Evolutionary conservation across 2,888 invertebrate genomes (phyloP).

Genomic region (Ennomos quercinarius): DNA sequence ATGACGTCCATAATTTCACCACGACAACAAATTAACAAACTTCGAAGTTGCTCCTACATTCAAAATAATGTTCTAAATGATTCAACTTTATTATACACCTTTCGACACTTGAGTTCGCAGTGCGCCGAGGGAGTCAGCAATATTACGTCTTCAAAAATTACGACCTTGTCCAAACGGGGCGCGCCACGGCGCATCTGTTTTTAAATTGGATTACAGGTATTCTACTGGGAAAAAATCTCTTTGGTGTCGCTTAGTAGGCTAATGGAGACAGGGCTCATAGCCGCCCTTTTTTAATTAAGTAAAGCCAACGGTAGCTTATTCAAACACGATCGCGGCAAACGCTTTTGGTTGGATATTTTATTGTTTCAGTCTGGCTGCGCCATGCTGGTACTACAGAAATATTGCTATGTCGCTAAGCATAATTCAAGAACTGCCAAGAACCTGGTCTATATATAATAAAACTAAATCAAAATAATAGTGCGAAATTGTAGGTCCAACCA

Average conservation of each 20-base stretch:
- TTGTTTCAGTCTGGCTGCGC: constrained; percentile 4
- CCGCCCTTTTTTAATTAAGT: constrained; percentile 61
- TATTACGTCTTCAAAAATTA: constrained; percentile 25
- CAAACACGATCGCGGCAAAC: constrained; percentile 34
- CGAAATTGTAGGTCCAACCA: too few relatives aligned
- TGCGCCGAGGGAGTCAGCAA: constrained; percentile 42
- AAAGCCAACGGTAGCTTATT: constrained; percentile 46
- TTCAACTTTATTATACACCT: background rate
- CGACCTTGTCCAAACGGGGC: constrained; percentile 17
- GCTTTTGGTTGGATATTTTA: constrained; percentile 36
- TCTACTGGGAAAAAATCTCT: constrained; percentile 49
- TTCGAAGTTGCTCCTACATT: too few relatives aligned
- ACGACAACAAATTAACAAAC: too few relatives aligned
- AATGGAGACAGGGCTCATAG: constrained; percentile 57
- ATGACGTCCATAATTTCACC: too few relatives aligned
- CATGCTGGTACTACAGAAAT: too few relatives aligned
- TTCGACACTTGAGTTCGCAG: constrained; percentile 3
- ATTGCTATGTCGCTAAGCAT: too few relatives aligned
- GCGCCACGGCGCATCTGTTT: constrained; percentile 36
- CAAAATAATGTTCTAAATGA: background rate
- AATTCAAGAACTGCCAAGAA: too few relatives aligned
- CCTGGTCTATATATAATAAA: too few relatives aligned
- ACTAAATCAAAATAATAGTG: too few relatives aligned
- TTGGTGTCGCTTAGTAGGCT: constrained; percentile 52
- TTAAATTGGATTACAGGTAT: constrained; percentile 56